Evolutionary conservation across 2,888 invertebrate genomes (phyloP), one percentile per base, ranked within the genome.

Genomic region (Stegana nigrithorax): DNA sequence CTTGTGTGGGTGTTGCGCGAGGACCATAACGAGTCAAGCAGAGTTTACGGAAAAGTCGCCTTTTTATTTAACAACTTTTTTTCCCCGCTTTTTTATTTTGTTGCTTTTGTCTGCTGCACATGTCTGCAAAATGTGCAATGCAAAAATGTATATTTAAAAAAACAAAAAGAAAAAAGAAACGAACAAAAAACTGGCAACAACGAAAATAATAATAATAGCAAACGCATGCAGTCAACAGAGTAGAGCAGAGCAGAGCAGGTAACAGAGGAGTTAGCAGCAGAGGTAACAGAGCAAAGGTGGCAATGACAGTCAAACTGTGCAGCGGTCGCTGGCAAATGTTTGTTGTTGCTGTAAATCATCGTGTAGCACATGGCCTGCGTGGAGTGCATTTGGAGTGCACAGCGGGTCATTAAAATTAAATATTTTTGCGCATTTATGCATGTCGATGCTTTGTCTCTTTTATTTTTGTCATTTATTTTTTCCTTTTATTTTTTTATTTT

Each of bases 31-130:
- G 36, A 55, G 53, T 55, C 53, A 55, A 55, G 53, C 32, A 21
- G 53, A 19, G 53, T 55, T 55, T 55, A 55, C 32, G 53, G 53
- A 55, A 55, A 55, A 55, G 21, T 55, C 53, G 19, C 53, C n/a
- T n/a, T 36, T 55, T 55, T 55, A 50, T 53, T 53, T 55, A 36
- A 47, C 59, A 50, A 71, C 73, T 70, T 74, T 71, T 73, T n/a
- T n/a, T n/a, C n/a, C n/a, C n/a, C n/a, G n/a, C n/a, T n/a, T n/a
- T n/a, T n/a, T n/a, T n/a, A n/a, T n/a, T n/a, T n/a, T n/a, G n/a
- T n/a, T 64, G 64, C 64, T 67, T 71, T 71, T 71, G 79, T 79
- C 79, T 79, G 79, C 73, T 73, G 77, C n/a, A n/a, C 73, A 73
- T 78, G 79, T 79, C 79, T 79, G 81, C 72, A 81, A 79, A 73